Percentiles rank a stretch among this genome's conserved stretches.
phyloP scores from a whole-genome alignment of 2,113 vertebrate genomes.

The Alethe castanea region DNA sequence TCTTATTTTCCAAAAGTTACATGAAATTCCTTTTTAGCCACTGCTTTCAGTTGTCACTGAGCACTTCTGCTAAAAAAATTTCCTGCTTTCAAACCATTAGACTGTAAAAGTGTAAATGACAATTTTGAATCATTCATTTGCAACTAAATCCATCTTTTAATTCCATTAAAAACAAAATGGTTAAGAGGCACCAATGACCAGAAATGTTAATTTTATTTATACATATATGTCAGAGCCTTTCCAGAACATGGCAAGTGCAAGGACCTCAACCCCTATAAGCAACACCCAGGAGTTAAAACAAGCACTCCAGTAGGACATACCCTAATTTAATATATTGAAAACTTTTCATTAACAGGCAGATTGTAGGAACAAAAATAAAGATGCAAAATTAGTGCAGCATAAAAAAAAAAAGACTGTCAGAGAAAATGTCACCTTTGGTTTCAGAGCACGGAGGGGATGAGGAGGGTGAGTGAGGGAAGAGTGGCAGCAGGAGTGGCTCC shows the following conservation, averaged over 20 bases:
- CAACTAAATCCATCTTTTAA: background rate
- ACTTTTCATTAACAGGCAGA: background rate
- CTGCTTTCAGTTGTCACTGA: background rate
- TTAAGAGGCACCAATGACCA: background rate
- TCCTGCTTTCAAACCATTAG: background rate
- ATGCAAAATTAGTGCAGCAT: background rate
- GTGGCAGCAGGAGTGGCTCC: background rate
- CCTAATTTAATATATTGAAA: background rate
- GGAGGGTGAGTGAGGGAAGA: background rate
- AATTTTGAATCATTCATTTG: background rate
- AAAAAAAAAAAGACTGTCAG: background rate
- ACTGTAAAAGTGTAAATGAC: background rate
- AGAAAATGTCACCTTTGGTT: background rate
- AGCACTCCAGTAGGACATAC: background rate
- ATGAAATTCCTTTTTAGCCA: background rate
- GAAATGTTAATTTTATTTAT: constrained; percentile 1
- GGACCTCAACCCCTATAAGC: background rate
- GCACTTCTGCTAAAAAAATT: background rate
- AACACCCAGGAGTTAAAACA: background rate
- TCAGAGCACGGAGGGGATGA: background rate
- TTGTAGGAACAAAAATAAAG: background rate
- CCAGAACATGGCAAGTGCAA: background rate
- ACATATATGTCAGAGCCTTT: background rate
- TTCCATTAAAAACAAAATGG: background rate
- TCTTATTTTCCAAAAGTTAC: background rate